phyloP scores from a whole-genome alignment of 92 coral and sea anemone species.

The Parazoanthus atlanticus region DNA sequence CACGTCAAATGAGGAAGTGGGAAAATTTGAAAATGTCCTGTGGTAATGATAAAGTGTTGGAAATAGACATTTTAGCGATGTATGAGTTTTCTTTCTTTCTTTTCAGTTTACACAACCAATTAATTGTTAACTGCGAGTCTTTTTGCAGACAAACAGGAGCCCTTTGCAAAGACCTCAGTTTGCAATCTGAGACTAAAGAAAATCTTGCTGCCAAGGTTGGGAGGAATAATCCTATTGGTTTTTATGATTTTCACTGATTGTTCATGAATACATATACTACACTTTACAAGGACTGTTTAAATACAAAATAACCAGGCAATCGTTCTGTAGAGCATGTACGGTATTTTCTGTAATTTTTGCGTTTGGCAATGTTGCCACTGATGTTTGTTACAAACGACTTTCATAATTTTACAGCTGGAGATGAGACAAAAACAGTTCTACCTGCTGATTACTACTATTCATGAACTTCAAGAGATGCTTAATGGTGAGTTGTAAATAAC shows the following conservation, averaged over 20 bases:
- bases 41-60: too few species aligned
- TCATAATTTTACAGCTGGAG: conserved; percentile 70
- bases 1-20: too few species aligned
- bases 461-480: conserved; percentile 93
- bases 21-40: too few species aligned
- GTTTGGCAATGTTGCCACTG: too few species aligned
- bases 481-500: conserved; percentile 66
- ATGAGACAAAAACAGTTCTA: conserved; percentile 93
- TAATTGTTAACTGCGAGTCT: neutral
- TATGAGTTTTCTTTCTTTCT: neutral
- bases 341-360: too few species aligned
- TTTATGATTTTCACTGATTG: neutral
- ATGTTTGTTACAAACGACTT: neutral
- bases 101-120: neutral
- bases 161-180: conserved; percentile 78
- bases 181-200: conserved; percentile 84
- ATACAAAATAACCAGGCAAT: neutral
- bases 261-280: too few species aligned
- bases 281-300: neutral
- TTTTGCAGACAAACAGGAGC: conserved; percentile 82
- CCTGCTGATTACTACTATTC: conserved; percentile 89
- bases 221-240: neutral
- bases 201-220: conserved; percentile 88
- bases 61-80: too few species aligned
- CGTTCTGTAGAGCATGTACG: too few species aligned